Percentiles rank a stretch among this genome's conserved stretches.
These are phyloP conservation scores for Morone saxatilis DNA, from an alignment of 2,113 vertebrate species.

Conservation along the genomic window DNA sequence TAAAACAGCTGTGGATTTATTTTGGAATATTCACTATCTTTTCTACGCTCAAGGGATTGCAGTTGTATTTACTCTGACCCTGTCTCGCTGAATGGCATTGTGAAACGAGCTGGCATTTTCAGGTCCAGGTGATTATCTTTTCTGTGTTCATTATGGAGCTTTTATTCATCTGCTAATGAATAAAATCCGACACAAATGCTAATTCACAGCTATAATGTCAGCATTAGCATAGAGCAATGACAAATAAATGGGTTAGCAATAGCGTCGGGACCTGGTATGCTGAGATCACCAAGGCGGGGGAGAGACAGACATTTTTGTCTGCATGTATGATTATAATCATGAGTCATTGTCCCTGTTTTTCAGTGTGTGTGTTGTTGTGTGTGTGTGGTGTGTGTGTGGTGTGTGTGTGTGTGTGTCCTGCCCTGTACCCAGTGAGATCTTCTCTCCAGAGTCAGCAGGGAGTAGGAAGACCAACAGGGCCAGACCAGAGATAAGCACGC, in stretches of 20 bases:
- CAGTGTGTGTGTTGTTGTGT: neutral
- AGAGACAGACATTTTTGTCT: slow-evolving; percentile 19
- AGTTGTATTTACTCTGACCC: slow-evolving; percentile 35
- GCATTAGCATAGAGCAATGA: slow-evolving; percentile 57
- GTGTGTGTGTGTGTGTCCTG: slow-evolving; percentile 12
- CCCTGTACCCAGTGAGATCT: slow-evolving; percentile 86
- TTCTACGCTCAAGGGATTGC: neutral
- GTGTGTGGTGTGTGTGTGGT: neutral
- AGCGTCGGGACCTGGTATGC: neutral
- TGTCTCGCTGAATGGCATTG: slow-evolving; percentile 48
- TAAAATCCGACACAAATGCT: slow-evolving; percentile 28
- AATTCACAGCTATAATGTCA: slow-evolving; percentile 61
- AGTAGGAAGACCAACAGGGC: slow-evolving; percentile 92
- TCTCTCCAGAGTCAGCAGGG: slow-evolving; percentile 93
- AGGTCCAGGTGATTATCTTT: slow-evolving; percentile 45
- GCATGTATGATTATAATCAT: slow-evolving; percentile 26
- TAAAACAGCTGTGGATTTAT: slow-evolving; percentile 27
- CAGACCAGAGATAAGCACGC: slow-evolving; percentile 91
- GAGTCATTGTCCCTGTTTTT: slow-evolving; percentile 34
- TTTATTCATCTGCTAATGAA: slow-evolving; percentile 49
- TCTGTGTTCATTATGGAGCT: slow-evolving; percentile 25
- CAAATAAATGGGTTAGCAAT: slow-evolving; percentile 41
- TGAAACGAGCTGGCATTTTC: slow-evolving; percentile 56
- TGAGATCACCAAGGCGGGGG: neutral
- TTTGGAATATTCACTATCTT: slow-evolving; percentile 23